Base-by-base conservation (phyloP, 2,888 invertebrate genomes). In the Isotomurus palustris region DNA sequence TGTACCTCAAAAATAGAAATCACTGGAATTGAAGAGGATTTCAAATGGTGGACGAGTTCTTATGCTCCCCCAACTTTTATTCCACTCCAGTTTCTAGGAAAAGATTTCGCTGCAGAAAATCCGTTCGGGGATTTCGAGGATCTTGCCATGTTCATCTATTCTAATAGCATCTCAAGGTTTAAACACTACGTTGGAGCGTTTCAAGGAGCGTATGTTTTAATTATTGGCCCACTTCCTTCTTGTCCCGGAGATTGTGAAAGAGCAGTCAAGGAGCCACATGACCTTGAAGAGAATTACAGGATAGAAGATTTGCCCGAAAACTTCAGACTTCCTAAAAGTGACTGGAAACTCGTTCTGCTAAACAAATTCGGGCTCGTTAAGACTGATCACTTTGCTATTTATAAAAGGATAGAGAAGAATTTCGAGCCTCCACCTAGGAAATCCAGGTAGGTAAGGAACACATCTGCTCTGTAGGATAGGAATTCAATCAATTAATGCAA, bases 81-180 rank as follows among this genome's bases (percentile, higher is more conserved):
- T 60, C 79, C 82, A 2, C 77, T 86, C 28, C 78, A 80, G 60
- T 82, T 83, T 71, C 79, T 81, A 0, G 73, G 78, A 2, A 73
- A 75, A 5, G 70, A 70, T 51, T 74, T 84, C 2, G 73, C 76
- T 28, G 72, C 75, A 10, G 68, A 75, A 14, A 75, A 79, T 40
- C 80, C 81, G 56, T 58, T 64, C 29, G 66, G 71, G 3, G 60
- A 68, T 3, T 55, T 58, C 27, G 53, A 64, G 14, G 67, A 66
- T 45, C 85, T 86, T 0, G 72, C 89, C 51, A 72, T 90, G 47
- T 90, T 90, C 74, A 90, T 88, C 72, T 90, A 90, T 71, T 91
- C 90, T 71, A 90, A 89, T 72, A 82, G 86, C 71, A 79, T 82
- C 6, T 67, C 72, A 1, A 87, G 86, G 22, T 90, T 89, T 74